A percentile compares a stretch with the other conserved stretches of the same genome.
phyloP scores from a whole-genome alignment of 2,888 invertebrate genomes.

The Tenthredo scrophulariae region DNA sequence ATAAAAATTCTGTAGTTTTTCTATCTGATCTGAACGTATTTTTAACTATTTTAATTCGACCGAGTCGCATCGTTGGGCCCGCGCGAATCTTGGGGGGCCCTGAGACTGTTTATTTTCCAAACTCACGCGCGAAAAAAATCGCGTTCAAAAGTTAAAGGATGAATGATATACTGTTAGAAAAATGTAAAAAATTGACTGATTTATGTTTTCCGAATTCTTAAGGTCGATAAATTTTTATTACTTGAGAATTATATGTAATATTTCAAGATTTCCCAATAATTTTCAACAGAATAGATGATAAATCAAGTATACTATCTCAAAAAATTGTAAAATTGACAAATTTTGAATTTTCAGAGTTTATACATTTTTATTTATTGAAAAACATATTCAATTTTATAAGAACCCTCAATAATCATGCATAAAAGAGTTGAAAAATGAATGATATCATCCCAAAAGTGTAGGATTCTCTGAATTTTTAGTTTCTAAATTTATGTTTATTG shows the following conservation, averaged over 20 bases:
- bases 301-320: background rate
- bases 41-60: background rate
- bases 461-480: background rate
- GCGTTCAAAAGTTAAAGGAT: too few species aligned
- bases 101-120: background rate
- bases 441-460: background rate
- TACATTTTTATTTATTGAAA: background rate
- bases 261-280: too few species aligned
- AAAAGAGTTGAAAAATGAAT: background rate
- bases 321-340: background rate
- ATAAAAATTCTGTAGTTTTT: background rate
- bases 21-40: background rate
- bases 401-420: background rate
- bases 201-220: too few species aligned
- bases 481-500: background rate
- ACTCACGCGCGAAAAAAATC: background rate
- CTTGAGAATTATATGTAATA: too few species aligned
- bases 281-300: background rate
- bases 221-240: too few species aligned
- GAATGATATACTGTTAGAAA: too few species aligned
- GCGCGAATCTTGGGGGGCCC: background rate
- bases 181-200: too few species aligned
- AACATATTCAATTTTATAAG: background rate
- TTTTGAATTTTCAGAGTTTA: background rate
- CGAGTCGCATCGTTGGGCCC: background rate